These are phyloP conservation scores for Lasioglossum albipes DNA, from an alignment of 1,140 invertebrate species.

Conservation along the genomic window DNA sequence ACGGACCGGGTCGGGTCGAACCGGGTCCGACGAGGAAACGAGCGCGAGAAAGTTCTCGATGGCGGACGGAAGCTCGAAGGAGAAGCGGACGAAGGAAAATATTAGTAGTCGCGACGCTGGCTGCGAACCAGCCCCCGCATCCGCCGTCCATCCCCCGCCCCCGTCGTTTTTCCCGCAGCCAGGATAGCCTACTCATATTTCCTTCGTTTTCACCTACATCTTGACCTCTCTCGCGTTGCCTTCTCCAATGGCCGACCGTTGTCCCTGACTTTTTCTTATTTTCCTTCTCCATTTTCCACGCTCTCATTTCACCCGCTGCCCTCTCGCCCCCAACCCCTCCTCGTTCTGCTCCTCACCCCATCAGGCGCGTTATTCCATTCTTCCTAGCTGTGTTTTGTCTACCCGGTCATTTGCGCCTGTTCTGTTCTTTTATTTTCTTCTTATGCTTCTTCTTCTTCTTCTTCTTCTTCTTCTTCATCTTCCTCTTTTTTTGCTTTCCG, in stretches of 20 bases:
- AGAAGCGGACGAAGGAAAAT: constrained; percentile 17
- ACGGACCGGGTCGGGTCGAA: neutral
- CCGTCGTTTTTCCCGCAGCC: neutral
- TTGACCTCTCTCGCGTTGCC: constrained; percentile 16
- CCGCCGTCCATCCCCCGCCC: neutral
- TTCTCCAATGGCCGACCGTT: neutral
- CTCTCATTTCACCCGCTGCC: neutral
- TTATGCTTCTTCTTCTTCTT: neutral
- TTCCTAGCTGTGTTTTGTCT: constrained; percentile 15
- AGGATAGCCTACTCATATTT: constrained; percentile 5
- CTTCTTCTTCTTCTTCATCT: neutral
- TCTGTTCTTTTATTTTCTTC: too few species aligned
- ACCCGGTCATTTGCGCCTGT: constrained; percentile 14
- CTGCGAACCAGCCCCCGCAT: neutral
- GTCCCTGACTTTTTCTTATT: neutral
- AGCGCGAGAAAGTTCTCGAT: constrained; percentile 15
- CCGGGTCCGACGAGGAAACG: constrained; percentile 15
- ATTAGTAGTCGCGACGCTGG: constrained; percentile 10
- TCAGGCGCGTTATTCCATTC: constrained; percentile 15
- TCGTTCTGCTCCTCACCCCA: neutral
- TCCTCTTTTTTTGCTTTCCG: neutral
- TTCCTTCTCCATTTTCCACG: neutral
- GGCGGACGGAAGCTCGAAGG: neutral
- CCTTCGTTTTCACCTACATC: constrained; percentile 21
- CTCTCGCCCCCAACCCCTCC: too few species aligned